Conservation (phyloP, 2,797 vertebrate genomes). For the Tenualosa ilisha region DNA sequence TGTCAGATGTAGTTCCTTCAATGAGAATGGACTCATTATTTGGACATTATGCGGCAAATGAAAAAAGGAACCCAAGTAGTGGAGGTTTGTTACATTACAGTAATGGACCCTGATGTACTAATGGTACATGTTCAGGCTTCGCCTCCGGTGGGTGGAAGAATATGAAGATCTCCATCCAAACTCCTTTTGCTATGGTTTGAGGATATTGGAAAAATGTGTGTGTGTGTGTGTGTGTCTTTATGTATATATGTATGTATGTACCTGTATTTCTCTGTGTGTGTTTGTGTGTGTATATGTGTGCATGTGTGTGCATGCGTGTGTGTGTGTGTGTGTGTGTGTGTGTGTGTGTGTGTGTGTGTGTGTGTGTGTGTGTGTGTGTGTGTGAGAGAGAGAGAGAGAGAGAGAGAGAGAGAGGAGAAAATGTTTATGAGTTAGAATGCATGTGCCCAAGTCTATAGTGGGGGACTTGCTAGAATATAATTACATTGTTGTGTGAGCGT, state of each 20-base stretch:
- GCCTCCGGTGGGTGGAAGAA: neutral
- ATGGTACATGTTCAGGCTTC: neutral
- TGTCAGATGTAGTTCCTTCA: neutral
- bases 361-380: constrained; percentile 2
- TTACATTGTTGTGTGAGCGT: constrained; percentile 9
- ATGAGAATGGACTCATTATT: neutral
- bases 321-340: neutral
- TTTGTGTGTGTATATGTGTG: neutral
- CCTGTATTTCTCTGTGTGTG: neutral
- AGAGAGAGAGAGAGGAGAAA: neutral
- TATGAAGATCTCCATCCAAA: neutral
- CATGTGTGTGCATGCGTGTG: neutral
- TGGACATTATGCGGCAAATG: constrained; percentile 13
- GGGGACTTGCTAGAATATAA: constrained; percentile 3
- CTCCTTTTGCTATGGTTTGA: neutral
- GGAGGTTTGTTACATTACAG: neutral
- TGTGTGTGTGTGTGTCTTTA: neutral
- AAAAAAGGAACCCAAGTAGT: neutral
- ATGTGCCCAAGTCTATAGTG: neutral
- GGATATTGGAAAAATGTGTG: neutral
- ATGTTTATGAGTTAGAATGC: neutral
- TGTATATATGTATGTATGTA: neutral
- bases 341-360: neutral
- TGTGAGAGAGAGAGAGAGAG: neutral
- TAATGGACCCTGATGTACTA: neutral